Conservation (phyloP, 1,140 invertebrate genomes). For the Nixonia krombeini region DNA sequence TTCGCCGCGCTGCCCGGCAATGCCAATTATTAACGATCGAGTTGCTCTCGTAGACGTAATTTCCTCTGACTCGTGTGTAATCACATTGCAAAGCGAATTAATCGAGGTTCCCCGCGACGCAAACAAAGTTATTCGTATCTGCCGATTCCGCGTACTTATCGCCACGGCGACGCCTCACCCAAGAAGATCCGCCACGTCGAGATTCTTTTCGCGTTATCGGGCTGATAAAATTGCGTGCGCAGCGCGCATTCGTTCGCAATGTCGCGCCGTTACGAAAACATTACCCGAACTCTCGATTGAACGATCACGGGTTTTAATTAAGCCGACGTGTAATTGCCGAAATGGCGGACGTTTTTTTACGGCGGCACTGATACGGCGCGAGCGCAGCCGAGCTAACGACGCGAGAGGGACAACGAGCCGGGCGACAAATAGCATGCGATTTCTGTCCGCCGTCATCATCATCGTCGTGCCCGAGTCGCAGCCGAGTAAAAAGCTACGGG, state of each 20-base stretch:
- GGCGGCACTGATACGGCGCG: too few relatives aligned
- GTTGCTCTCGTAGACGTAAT: constrained; percentile 17
- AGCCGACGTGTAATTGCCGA: background rate
- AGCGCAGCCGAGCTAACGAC: background rate
- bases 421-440: constrained; percentile 12
- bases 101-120: constrained; percentile 7
- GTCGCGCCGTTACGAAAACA: too few relatives aligned
- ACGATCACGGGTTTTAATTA: too few relatives aligned
- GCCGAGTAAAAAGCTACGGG: constrained; percentile 23
- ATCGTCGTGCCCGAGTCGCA: constrained; percentile 7
- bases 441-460: constrained; percentile 3
- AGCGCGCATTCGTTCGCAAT: too few relatives aligned
- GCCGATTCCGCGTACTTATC: too few relatives aligned
- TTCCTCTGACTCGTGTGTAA: constrained; percentile 7
- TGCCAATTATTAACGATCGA: constrained; percentile 11
- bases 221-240: too few relatives aligned
- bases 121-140: constrained; percentile 7
- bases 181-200: too few relatives aligned
- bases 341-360: background rate
- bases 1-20: constrained; percentile 9
- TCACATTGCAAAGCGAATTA: constrained; percentile 22
- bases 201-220: too few relatives aligned
- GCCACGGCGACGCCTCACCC: too few relatives aligned
- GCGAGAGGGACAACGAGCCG: background rate
- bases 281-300: too few relatives aligned